Base-by-base conservation (phyloP, 2,888 invertebrate species). In the Sminthurinus aureus region DNA sequence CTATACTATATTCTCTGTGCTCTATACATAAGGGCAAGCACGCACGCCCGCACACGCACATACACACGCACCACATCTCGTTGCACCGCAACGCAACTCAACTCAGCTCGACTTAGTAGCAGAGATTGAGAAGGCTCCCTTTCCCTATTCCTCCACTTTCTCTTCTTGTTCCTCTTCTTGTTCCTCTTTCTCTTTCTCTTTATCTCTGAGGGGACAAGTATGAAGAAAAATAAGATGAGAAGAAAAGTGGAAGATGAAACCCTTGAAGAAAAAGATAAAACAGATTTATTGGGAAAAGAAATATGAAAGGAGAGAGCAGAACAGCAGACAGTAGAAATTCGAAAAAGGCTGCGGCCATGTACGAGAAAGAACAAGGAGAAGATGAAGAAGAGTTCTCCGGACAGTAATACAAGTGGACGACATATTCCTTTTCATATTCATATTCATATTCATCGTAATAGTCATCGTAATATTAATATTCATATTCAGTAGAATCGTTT, bases 261-360 rank as follows among this genome's bases (percentile, higher is more conserved):
- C 80, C 80, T 80, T 80, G 80, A 80, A 80, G 80, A 80, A 80
- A 80, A 80, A 80, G 80, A 80, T 80, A 80, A 80, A 80, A 80
- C 80, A 80, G 80, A 80, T 80, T 80, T 80, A 80, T 80, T 80
- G 80, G 80, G 52, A 22, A 20, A 22, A 80, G 80, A 66, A 78
- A 78, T 78, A 38, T 38, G 38, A 38, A 38, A 38, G 38, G 38
- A 38, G 38, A 38, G 38, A 38, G 38, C 1, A 38, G 38, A 38
- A 6, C 6, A 38, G 38, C n/a, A n/a, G n/a, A n/a, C n/a, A 38
- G 38, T 38, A 38, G 38, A 38, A 6, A 4, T 4, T 38, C 1
- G 38, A 38, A 6, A 6, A 38, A 6, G 38, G 38, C 38, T 38
- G 38, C 38, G 38, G 6, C 38, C 38, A 38, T 6, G 6, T 6